phyloP scores from a whole-genome alignment of 2,113 vertebrate species.

The Dolichallabes microphthalmus region DNA sequence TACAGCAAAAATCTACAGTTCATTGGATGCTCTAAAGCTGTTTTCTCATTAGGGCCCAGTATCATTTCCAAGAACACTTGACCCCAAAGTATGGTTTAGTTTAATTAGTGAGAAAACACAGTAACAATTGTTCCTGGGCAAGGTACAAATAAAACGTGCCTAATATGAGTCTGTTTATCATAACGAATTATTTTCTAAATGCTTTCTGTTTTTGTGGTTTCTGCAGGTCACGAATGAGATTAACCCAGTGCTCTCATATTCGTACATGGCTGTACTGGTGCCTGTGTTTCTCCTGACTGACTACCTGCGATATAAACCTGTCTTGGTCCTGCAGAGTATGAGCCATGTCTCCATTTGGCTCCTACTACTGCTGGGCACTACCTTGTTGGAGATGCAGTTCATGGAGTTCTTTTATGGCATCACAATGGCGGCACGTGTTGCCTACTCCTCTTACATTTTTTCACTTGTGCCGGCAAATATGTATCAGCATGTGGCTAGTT shows the following conservation, averaged over 20 bases:
- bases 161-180: not conserved
- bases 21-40: not conserved
- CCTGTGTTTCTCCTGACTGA: conserved; percentile 91
- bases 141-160: too few species aligned
- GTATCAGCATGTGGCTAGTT: conserved; percentile 90
- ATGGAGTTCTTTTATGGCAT: conserved; percentile 94
- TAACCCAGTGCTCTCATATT: conserved; percentile 86
- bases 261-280: conserved; percentile 88
- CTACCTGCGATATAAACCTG: conserved; percentile 87
- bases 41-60: not conserved
- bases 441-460: conserved; percentile 98
- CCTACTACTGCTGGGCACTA: conserved; percentile 76
- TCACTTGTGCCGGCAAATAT: conserved; percentile 77
- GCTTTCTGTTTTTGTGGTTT: not conserved
- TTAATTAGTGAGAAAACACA: too few species aligned
- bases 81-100: too few species aligned
- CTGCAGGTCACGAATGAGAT: conserved; percentile 90
- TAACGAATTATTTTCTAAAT: not conserved
- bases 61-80: too few species aligned
- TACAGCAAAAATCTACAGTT: not conserved
- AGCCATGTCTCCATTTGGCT: conserved; percentile 88
- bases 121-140: too few species aligned
- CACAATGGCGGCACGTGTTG: conserved; percentile 91
- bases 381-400: conserved; percentile 84
- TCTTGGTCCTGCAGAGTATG: conserved; percentile 86